A percentile compares a stretch with the other conserved stretches of the same genome.
Evolutionary conservation across 1,140 invertebrate species (phyloP).

Genomic region (Odontomachus brunneus): DNA sequence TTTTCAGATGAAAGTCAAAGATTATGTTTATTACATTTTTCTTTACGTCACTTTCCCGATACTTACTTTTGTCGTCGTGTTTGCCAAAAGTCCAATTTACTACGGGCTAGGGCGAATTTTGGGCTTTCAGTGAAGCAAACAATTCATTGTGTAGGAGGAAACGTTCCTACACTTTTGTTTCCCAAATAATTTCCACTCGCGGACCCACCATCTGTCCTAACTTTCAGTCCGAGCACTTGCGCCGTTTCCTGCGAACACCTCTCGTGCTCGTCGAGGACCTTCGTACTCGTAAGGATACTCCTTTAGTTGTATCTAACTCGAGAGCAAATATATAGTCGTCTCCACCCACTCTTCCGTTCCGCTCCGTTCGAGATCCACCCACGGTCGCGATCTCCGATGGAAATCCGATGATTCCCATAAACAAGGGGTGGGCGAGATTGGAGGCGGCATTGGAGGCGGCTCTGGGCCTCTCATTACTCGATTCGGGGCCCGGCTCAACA

Average conservation of each 20-base stretch:
- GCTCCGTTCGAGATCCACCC: conserved; percentile 38
- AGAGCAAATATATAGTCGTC: conserved; percentile 22
- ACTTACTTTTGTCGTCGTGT: too few species aligned
- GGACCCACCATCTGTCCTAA: background rate
- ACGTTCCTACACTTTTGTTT: too few species aligned
- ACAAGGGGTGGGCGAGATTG: conserved; percentile 38
- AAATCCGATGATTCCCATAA: conserved; percentile 69
- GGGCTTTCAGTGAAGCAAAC: too few species aligned
- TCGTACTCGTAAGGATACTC: background rate
- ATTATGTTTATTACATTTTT: too few species aligned
- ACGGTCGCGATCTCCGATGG: conserved; percentile 52
- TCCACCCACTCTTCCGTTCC: conserved; percentile 5
- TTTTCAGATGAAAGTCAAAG: too few species aligned
- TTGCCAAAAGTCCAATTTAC: too few species aligned
- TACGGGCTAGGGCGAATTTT: too few species aligned
- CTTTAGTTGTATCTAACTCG: too few species aligned
- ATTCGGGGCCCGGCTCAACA: conserved; percentile 52
- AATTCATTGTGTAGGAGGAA: too few species aligned
- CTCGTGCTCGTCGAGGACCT: background rate
- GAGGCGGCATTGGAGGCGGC: conserved; percentile 60
- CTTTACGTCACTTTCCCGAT: too few species aligned
- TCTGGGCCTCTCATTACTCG: conserved; percentile 70
- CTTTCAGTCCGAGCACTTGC: background rate
- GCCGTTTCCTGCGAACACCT: background rate
- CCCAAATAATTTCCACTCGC: too few species aligned